Percentiles rank a stretch among this genome's conserved stretches.
Conservation (phyloP, 2,113 vertebrate species). For the Geococcyx californianus region DNA sequence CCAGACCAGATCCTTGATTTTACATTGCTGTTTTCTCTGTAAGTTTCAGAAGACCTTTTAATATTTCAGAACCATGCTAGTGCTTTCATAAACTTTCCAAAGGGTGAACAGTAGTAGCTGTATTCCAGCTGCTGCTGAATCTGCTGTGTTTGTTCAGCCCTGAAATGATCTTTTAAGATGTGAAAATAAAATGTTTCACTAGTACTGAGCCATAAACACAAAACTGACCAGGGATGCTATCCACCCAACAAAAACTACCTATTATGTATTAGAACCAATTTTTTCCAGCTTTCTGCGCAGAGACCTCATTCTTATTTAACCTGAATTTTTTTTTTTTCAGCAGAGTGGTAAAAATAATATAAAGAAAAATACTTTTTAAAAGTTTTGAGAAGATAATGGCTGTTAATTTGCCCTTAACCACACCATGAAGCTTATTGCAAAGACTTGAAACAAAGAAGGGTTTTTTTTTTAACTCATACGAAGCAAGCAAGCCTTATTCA, state of each 20-base stretch:
- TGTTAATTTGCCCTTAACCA: background rate
- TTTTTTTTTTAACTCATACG: background rate
- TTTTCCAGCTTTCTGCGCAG: background rate
- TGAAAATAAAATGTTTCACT: constrained; percentile 72
- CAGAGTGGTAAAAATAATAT: background rate
- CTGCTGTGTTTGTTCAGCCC: constrained; percentile 71
- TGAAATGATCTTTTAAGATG: constrained; percentile 75
- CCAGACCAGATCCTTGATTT: constrained; percentile 64
- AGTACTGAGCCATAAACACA: constrained; percentile 57
- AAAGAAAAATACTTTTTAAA: background rate
- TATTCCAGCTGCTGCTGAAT: constrained; percentile 72
- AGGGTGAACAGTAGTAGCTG: constrained; percentile 66
- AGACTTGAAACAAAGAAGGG: background rate
- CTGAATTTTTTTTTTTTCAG: background rate
- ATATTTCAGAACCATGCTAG: constrained; percentile 64
- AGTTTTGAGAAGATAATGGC: background rate
- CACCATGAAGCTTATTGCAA: background rate
- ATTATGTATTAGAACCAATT: constrained; percentile 12
- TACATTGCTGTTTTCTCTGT: constrained; percentile 52
- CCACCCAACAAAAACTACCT: constrained; percentile 23
- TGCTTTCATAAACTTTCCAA: constrained; percentile 69
- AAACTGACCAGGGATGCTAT: constrained; percentile 59
- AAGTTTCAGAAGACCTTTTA: constrained; percentile 67
- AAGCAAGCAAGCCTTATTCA: background rate
- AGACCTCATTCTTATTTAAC: constrained; percentile 12